Evolutionary conservation across 64 coral and sea anemone genomes (phyloP), one percentile per base, ranked within the genome.

Genomic region (Montipora efflorescens): DNA sequence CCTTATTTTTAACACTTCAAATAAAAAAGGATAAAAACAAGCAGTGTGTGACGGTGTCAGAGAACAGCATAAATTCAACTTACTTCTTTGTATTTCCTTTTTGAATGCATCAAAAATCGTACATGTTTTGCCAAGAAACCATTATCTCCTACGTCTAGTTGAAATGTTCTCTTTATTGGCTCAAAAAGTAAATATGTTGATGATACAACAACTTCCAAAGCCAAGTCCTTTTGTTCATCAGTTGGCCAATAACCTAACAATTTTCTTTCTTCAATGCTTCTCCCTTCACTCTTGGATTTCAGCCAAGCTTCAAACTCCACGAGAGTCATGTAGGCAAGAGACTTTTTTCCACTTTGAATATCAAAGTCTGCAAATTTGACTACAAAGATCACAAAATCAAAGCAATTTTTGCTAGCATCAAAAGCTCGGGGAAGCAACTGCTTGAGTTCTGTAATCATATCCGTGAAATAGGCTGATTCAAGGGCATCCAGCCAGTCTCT

Each of bases 261-360:
- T 19, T 90, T 53, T 7, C 52, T 21, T 51, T 98, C 96, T 47
- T 44, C 13, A 28, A 88, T 52, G 73, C 23, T 79, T 52, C 79
- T 82, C 1, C 79, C 86, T 48, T 79, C 68, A 11, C 58, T 92
- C 46, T 95, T 79, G 16, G 69, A 78, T 68, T 91, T 75, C 36
- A 98, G 45, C 96, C 96, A 98, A 43, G 77, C 82, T 47, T 98
- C 93, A 90, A 98, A 98, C 76, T 98, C 96, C 47, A 61, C 87
- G 47, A 98, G 76, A 50, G 93, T 92, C 12, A 95, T 12, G 91
- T 98, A 89, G 44, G 93, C 90, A 46, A 98, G 71, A 21, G 96
- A 98, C 49, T 98, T 98, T 75, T 98, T 98, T n/a, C 93, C 93
- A 91, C 83, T 58, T 51, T 90, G 94, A 75, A 92, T 78, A 79